Percentiles rank a stretch among this genome's conserved stretches.
Conservation (phyloP, 2,797 vertebrate species). For the Sylvilagus floridanus region DNA sequence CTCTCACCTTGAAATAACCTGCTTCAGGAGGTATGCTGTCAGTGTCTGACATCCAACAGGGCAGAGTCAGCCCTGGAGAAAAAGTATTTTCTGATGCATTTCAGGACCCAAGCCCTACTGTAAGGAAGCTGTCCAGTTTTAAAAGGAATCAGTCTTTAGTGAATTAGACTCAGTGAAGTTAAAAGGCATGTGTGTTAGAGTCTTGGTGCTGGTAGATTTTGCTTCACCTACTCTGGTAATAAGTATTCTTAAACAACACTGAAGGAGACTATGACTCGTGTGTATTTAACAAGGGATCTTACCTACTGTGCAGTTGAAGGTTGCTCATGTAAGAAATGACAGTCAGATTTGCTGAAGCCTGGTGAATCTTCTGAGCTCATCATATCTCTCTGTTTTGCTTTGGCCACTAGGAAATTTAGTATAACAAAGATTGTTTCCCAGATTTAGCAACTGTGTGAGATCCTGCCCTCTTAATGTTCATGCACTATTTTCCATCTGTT, state of each 20-base stretch:
- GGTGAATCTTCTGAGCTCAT: not conserved
- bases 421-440: not conserved
- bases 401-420: not conserved
- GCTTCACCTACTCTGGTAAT: not conserved
- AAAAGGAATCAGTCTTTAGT: slow-evolving; percentile 35
- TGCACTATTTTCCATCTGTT: not conserved
- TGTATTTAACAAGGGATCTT: slow-evolving; percentile 49
- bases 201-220: not conserved
- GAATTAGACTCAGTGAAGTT: slow-evolving; percentile 52
- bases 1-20: slow-evolving; percentile 62
- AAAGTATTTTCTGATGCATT: not conserved
- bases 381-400: not conserved
- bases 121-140: slow-evolving; percentile 16
- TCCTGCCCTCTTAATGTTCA: not conserved
- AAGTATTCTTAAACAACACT: not conserved
- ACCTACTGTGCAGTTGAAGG: not conserved
- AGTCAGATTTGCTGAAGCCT: not conserved
- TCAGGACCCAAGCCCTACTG: not conserved
- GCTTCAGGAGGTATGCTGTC: slow-evolving; percentile 54
- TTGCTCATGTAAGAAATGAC: slow-evolving; percentile 28
- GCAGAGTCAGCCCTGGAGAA: not conserved
- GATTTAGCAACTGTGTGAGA: not conserved
- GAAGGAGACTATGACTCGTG: not conserved
- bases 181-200: not conserved
- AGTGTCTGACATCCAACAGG: not conserved